Conservation (phyloP, 2,113 vertebrate species). For the Strigops habroptila region DNA sequence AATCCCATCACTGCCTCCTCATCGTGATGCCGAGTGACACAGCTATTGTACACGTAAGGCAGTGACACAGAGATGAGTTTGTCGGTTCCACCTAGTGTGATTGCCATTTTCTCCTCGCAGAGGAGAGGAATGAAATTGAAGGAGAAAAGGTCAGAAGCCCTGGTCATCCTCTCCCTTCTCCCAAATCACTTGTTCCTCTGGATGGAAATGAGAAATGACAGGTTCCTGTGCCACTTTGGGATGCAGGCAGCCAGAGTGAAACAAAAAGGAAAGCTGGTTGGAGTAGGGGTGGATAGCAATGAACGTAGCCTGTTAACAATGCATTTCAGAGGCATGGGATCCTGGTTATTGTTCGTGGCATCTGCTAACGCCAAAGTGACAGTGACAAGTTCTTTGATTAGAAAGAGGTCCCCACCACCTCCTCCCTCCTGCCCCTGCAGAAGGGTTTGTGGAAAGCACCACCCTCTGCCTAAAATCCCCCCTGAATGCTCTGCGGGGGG, state of each 20-base stretch:
- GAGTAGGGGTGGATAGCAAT: not conserved
- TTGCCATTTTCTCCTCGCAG: slow-evolving; percentile 71
- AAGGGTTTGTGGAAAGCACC: not conserved
- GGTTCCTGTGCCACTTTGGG: slow-evolving; percentile 54
- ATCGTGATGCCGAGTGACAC: slow-evolving; percentile 74
- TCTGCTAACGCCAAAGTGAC: slow-evolving; percentile 17
- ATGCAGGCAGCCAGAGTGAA: slow-evolving; percentile 49
- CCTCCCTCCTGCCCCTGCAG: not conserved
- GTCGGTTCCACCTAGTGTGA: slow-evolving; percentile 77
- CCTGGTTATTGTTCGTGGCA: slow-evolving; percentile 3
- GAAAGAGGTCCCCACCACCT: not conserved
- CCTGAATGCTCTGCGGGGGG: accelerated
- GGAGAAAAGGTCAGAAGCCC: slow-evolving; percentile 85
- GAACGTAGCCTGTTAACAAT: not conserved
- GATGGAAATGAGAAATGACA: slow-evolving; percentile 80
- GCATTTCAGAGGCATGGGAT: not conserved
- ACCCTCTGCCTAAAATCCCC: not conserved
- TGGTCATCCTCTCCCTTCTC: slow-evolving; percentile 78
- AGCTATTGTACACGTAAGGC: slow-evolving; percentile 62
- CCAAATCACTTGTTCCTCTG: slow-evolving; percentile 69
- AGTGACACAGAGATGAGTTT: slow-evolving; percentile 75
- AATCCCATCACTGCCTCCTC: not conserved
- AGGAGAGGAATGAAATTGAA: slow-evolving; percentile 77
- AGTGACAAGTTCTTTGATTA: slow-evolving; percentile 46
- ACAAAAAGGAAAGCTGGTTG: slow-evolving; percentile 54